Percentiles rank a stretch among this genome's conserved stretches.
These are phyloP conservation scores for Holothuria glaberrima DNA, from an alignment of 35 echinoderm and acorn worm genomes.

Conservation along the genomic window DNA sequence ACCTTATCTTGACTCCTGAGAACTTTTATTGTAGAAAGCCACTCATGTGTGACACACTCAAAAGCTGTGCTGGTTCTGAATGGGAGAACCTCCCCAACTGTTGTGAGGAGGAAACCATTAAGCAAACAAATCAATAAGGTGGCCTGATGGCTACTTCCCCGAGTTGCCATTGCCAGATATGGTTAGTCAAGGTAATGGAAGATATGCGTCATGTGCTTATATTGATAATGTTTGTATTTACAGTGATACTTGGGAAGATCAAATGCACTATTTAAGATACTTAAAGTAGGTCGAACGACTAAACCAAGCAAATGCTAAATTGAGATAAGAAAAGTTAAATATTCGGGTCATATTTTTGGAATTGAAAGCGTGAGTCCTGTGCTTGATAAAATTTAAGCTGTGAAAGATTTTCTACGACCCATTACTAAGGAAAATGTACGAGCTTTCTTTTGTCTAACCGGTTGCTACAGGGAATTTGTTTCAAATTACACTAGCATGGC, in stretches of 20 bases:
- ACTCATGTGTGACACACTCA: too few species aligned
- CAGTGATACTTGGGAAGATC: constrained; percentile 50
- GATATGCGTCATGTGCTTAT: too few species aligned
- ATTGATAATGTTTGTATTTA: constrained; percentile 68
- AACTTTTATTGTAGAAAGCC: too few species aligned
- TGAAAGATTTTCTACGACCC: not conserved
- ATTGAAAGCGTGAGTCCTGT: not conserved
- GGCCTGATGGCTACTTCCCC: too few species aligned
- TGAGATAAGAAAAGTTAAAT: not conserved
- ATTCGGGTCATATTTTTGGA: not conserved
- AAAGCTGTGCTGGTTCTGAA: too few species aligned
- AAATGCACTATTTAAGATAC: constrained; percentile 23
- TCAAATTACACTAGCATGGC: constrained; percentile 38
- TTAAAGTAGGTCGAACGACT: too few species aligned
- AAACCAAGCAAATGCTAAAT: constrained; percentile 58
- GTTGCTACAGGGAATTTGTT: constrained; percentile 42
- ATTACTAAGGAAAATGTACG: constrained; percentile 63
- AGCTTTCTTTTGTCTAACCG: constrained; percentile 36
- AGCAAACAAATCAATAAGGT: too few species aligned
- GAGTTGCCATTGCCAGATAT: too few species aligned
- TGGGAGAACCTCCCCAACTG: too few species aligned
- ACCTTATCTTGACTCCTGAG: too few species aligned
- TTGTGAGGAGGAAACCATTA: too few species aligned
- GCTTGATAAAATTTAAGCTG: not conserved
- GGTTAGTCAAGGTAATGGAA: too few species aligned